Evolutionary conservation across 2,888 invertebrate species (phyloP).

Genomic region (Cepaea hortensis): DNA sequence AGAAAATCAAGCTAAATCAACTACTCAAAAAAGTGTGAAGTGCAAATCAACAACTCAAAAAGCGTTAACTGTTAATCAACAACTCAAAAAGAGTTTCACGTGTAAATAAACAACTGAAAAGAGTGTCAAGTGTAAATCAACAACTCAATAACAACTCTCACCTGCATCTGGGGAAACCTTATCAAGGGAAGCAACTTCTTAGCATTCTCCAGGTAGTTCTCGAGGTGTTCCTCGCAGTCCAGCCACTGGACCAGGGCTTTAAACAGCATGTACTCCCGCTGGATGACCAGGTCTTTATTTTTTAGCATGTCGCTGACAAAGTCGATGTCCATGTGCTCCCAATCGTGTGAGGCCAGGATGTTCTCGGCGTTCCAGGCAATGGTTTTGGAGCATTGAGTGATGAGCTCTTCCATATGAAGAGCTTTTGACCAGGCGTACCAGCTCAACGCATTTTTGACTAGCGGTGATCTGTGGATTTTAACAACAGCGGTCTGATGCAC

Average conservation of each 20-base stretch:
- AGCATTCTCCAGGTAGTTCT: conserved; percentile 58
- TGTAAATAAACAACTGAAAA: not conserved
- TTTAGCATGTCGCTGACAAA: conserved; percentile 72
- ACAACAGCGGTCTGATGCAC: not conserved
- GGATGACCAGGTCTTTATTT: conserved; percentile 72
- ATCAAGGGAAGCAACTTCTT: conserved; percentile 71
- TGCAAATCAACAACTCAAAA: too few species aligned
- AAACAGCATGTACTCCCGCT: conserved; percentile 70
- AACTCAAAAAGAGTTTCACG: too few species aligned
- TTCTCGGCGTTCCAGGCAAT: conserved; percentile 75
- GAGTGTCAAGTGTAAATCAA: not conserved
- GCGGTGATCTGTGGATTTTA: conserved; percentile 62
- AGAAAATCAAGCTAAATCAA: too few species aligned
- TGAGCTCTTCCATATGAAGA: conserved; percentile 69
- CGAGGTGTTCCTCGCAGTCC: conserved; percentile 58
- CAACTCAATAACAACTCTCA: conserved; percentile 40
- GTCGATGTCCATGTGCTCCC: conserved; percentile 74
- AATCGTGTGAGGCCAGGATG: conserved; percentile 69
- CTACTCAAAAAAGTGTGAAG: too few species aligned
- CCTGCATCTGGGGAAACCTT: conserved; percentile 75
- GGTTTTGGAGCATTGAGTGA: conserved; percentile 73
- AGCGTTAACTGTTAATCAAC: too few species aligned
- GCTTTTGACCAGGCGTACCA: conserved; percentile 77
- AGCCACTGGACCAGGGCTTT: conserved; percentile 70
- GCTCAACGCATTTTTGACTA: conserved; percentile 71